Evolutionary conservation across 2,888 invertebrate genomes (phyloP), one percentile per base, ranked within the genome.

Genomic region (Amphipyra berbera): DNA sequence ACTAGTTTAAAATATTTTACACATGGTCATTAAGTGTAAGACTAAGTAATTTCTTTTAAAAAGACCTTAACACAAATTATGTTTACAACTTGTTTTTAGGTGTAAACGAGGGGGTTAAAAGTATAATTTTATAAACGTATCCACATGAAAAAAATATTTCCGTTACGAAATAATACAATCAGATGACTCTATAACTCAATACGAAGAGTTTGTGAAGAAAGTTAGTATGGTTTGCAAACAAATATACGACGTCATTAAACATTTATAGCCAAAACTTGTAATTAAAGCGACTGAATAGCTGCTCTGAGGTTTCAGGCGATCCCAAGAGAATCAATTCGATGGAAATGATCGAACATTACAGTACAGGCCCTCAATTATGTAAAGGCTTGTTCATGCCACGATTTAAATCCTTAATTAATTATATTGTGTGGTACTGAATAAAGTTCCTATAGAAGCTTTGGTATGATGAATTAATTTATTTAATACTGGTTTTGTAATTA

Each of bases 281-380:
- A 80, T 79, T 74, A 79, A 72, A 70, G 65, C 63, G 54, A 69
- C 65, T 70, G 69, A 73, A 73, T 77, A 49, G 59, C 64, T 59
- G 63, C 57, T 59, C 62, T 44, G 78, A 70, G 63, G 65, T 66
- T 77, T 63, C 59, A 45, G 57, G 48, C 52, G 62, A 41, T 63
- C 76, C 61, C 68, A 47, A 66, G 68, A 55, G 73, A 79, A 76
- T 80, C 65, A 71, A 80, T 78, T 77, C 57, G 61, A 72, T 72
- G 71, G 73, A 81, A 80, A 82, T 82, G 66, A 82, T 82, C 67
- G 76, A 81, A 74, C 74, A 68, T 73, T 69, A 61, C 46, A 57
- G 49, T 41, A 64, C 62, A 64, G 46, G 47, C 62, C 58, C 56
- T 72, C 61, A 76, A 76, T 77, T 68, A 72, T 68, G 56, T 65